Base-by-base conservation (phyloP, 2,888 invertebrate genomes). In the Plebejus melissa region DNA sequence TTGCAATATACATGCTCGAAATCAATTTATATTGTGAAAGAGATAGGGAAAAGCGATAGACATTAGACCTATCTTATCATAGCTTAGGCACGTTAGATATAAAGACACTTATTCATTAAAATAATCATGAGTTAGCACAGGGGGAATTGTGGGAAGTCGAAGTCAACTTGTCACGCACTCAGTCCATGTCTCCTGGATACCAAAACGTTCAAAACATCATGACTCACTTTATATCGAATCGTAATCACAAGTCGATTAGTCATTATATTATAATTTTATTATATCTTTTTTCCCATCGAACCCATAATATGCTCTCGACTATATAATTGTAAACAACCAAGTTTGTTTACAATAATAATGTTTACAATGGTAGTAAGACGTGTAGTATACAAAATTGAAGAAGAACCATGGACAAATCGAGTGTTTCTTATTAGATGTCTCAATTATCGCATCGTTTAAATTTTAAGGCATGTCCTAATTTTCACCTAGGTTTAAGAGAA, bases 1-100 rank as follows among this genome's bases (percentile, higher is more conserved):
- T 41, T 41, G 7, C 11, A n/a, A 32, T 16, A n/a, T 41, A n/a
- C 36, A 46, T 71, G 41, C 11, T 46, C 11, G 7, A 76, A 77
- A 75, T 74, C 9, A 60, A 60, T 60, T 60, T 60, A 22, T 28
- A 60, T 60, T 60, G 58, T 58, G 22, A 22, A 58, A 60, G 28
- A 60, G 60, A 60, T 60, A 60, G 2, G 60, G 9, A 60, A 60
- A n/a, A 60, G 9, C 28, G 22, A 60, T 60, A 9, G n/a, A 3
- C 60, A 22, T 22, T 60, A 3, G n/a, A 3, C 60, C 58, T 22
- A 28, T 9, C 60, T 60, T 28, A 60, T 60, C 28, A 28, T 58
- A 60, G 28, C 54, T 16, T 22, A 58, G n/a, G 22, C 58, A 58
- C 22, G 58, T 22, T 58, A 22, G 54, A 16, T 54, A 22, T 58